Conservation (phyloP, 1,140 invertebrate genomes). For the Pseudobourletiella spinata region DNA sequence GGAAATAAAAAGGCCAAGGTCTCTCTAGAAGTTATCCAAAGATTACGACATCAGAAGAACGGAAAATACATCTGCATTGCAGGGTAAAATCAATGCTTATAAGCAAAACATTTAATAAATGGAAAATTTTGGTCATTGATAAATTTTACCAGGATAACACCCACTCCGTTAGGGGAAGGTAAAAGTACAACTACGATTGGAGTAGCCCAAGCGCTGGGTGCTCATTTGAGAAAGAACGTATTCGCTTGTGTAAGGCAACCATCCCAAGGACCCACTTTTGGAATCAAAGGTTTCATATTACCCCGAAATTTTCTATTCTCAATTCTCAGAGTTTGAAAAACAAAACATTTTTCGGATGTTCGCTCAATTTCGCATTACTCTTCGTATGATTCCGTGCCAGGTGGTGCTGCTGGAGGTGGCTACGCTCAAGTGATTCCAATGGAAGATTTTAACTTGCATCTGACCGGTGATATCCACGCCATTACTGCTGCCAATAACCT, state of each 20-base stretch:
- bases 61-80: conserved; percentile 94
- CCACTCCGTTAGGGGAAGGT: conserved; percentile 81
- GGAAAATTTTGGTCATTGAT: neutral
- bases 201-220: conserved; percentile 80
- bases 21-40: conserved; percentile 66
- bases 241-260: conserved; percentile 96
- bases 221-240: conserved; percentile 73
- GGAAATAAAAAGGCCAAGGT: conserved; percentile 94
- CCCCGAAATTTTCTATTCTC: no score
- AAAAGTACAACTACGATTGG: conserved; percentile 95
- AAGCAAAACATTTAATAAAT: no score
- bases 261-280: conserved; percentile 26
- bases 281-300: conserved; percentile 27
- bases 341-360: no score
- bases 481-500: conserved; percentile 96
- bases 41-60: conserved; percentile 56
- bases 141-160: conserved; percentile 18
- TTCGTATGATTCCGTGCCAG: conserved; percentile 39
- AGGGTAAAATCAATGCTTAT: no score
- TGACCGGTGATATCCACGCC: conserved; percentile 98
- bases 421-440: conserved; percentile 96
- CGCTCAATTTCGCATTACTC: neutral
- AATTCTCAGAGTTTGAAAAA: no score
- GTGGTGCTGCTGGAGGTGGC: conserved; percentile 89
- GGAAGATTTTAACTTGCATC: conserved; percentile 99